Percentiles rank a stretch among this genome's conserved stretches.
Conservation (phyloP, 2,797 vertebrate genomes). For the Diglossa cyanea region DNA sequence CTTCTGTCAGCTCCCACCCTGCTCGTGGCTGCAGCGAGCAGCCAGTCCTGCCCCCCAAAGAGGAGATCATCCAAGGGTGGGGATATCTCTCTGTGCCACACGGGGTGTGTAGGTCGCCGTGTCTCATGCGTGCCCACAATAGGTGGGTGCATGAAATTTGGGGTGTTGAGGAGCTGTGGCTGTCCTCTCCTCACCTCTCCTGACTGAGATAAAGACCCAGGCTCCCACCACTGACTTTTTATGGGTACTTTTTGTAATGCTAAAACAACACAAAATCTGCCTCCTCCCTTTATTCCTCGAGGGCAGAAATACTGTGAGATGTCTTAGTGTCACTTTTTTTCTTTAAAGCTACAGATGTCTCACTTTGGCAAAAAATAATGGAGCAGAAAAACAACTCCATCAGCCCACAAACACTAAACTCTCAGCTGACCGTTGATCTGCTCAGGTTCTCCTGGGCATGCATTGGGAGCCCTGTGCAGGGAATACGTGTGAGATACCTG, state of each 20-base stretch:
- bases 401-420: neutral
- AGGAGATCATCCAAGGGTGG: neutral
- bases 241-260: neutral
- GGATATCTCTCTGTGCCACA: neutral
- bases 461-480: neutral
- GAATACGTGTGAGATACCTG: neutral
- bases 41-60: neutral
- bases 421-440: neutral
- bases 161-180: neutral
- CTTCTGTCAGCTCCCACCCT: slow-evolving; percentile 51
- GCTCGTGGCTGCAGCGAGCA: neutral
- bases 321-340: neutral
- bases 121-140: accelerated
- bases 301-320: neutral
- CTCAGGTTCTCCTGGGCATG: neutral
- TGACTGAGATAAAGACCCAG: accelerated
- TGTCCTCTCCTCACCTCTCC: neutral
- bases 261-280: neutral
- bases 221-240: neutral
- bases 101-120: accelerated
- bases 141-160: neutral
- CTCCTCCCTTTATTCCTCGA: neutral
- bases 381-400: neutral
- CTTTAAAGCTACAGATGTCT: neutral
- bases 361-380: neutral